Evolutionary conservation across 2,797 vertebrate species (phyloP).

Genomic region (Malacoctenus gilli): DNA sequence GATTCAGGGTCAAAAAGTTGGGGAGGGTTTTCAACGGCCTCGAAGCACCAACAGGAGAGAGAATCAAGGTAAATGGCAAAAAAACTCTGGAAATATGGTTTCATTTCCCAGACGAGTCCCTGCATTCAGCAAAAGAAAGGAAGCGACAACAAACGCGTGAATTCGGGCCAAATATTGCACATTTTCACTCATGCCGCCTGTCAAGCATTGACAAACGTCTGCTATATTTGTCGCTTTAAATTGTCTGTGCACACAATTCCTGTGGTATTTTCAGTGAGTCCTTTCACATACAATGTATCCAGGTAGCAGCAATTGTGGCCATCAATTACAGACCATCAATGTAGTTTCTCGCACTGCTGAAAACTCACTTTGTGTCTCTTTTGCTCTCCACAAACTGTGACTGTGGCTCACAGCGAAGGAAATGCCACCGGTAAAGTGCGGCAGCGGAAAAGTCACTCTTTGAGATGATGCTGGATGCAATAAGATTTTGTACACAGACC

Average conservation of each 20-base stretch:
- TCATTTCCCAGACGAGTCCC: slow-evolving; percentile 1
- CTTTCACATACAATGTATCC: not conserved
- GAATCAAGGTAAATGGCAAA: slow-evolving; percentile 9
- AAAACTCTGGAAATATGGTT: slow-evolving; percentile 1
- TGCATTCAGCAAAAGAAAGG: slow-evolving; percentile 4
- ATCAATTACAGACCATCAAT: not conserved
- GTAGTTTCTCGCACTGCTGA: slow-evolving; percentile 7
- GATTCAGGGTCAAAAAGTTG: not conserved
- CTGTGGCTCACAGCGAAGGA: slow-evolving; percentile 6
- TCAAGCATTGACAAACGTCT: not conserved
- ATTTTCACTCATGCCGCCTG: slow-evolving; percentile 7
- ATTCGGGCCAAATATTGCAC: slow-evolving; percentile 9
- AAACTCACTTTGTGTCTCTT: not conserved
- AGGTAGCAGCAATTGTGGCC: slow-evolving; percentile 23
- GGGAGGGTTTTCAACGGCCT: slow-evolving; percentile 1
- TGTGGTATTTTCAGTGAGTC: no score
- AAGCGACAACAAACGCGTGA: not conserved
- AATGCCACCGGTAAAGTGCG: slow-evolving; percentile 24
- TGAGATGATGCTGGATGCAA: slow-evolving; percentile 34
- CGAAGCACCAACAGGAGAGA: not conserved
- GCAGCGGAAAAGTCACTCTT: slow-evolving; percentile 31
- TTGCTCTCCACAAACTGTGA: not conserved
- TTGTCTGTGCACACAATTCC: slow-evolving; percentile 14
- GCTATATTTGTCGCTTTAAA: not conserved
- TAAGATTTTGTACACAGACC: slow-evolving; percentile 37